A percentile compares a stretch with the other conserved stretches of the same genome.
phyloP scores from a whole-genome alignment of 64 coral and sea anemone genomes.

The Acropora tenuis region DNA sequence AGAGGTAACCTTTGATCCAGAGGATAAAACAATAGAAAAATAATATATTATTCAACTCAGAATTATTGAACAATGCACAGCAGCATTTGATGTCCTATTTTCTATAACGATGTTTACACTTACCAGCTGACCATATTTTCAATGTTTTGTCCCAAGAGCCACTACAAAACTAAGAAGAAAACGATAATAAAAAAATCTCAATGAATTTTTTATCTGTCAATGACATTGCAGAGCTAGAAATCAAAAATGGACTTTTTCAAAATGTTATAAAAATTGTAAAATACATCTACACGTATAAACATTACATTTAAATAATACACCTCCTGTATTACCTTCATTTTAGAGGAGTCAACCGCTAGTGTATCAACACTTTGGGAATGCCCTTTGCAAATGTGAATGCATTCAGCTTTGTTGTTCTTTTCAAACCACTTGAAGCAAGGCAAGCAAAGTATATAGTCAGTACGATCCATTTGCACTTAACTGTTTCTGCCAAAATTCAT shows the following conservation, averaged over 20 bases:
- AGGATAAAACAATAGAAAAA: too few relatives aligned
- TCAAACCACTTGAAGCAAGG: slow-evolving; percentile 68
- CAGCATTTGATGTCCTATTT: background rate
- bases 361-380: slow-evolving; percentile 97
- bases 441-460: background rate
- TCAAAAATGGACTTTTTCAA: too few relatives aligned
- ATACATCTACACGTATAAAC: background rate
- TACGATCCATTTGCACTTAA: background rate
- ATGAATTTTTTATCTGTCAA: too few relatives aligned
- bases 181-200: background rate
- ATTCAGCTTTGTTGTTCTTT: slow-evolving; percentile 28
- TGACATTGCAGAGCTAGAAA: too few relatives aligned
- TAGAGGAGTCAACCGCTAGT: slow-evolving; percentile 69
- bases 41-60: too few relatives aligned
- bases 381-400: slow-evolving; percentile 92
- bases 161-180: slow-evolving; percentile 85
- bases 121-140: slow-evolving; percentile 97
- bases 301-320: too few relatives aligned
- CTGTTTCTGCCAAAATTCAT: slow-evolving; percentile 41
- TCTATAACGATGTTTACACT: background rate
- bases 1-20: too few relatives aligned
- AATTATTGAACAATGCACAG: too few relatives aligned
- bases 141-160: slow-evolving; percentile 99
- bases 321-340: slow-evolving; percentile 63
- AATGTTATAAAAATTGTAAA: too few relatives aligned